Base-by-base conservation (phyloP, 2,888 invertebrate genomes). In the Cryptocheilus praepositus region DNA sequence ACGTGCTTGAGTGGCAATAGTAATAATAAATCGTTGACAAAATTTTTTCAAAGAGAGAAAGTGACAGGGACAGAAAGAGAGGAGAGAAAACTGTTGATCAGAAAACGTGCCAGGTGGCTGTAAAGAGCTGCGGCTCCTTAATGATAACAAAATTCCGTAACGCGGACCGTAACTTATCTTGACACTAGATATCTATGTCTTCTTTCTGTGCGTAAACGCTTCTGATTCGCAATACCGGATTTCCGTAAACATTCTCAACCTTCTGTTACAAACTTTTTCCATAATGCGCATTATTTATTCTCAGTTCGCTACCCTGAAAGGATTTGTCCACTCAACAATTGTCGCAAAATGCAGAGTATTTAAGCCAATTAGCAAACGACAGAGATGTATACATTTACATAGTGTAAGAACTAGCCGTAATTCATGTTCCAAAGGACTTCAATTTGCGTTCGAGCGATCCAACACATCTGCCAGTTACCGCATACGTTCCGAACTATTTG, bases 331-430 rank as follows among this genome's bases (percentile, higher is more conserved):
- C 77, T 81, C 74, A 83, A 84, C 81, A 86, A 76, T 85, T 86
- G 85, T 86, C 83, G 83, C 82, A 79, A 83, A 82, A 84, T 81
- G 83, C 84, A 81, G 82, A 85, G 80, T 88, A 88, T 88, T 85
- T 86, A 86, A 84, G 84, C 86, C 83, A 87, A 87, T 86, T 86
- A 87, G 84, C 83, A 83, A 83, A 85, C 83, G 85, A 86, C 85
- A 85, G 82, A 87, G 83, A 84, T 85, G 86, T 86, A 86, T 85
- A 87, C 86, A 87, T 86, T 82, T 86, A 84, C 81, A 86, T 88
- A 87, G 84, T 71, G 75, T 86, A 87, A 87, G 84, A 79, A 74
- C 83, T 81, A 79, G 81, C 80, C 81, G 82, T 79, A 82, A 82
- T 45, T 61, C 83, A 83, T 85, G 85, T 86, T 87, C 82, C 84